Base-by-base conservation (phyloP, 2,888 invertebrate genomes). In the Chaetogeoica ovagalla region DNA sequence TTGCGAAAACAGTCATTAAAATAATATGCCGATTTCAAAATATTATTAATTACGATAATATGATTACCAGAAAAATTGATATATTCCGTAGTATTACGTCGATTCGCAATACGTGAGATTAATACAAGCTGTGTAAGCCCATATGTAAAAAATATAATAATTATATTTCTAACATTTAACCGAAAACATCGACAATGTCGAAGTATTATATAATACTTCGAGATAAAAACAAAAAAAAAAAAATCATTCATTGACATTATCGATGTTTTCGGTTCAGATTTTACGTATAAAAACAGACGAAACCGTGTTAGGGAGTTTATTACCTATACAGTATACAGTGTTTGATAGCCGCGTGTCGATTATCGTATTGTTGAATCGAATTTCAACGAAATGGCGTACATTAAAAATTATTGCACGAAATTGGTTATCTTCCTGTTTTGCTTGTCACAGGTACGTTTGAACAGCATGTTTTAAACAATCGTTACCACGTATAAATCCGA, bases 231-330 rank as follows among this genome's bases (percentile, higher is more conserved):
- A 48, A 74, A 71, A 79, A 63, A 48, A 79, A n/a, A 39, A 63
- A 63, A 21, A 30, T 13, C 59, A 21, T 30, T 30, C 62, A 69
- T 77, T 60, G n/a, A 39, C 39, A 30, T 4, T 71, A 79, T 79
- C 63, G 70, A 62, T 63, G 79, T 79, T 79, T 71, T 21, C 37
- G 62, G 79, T 79, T 15, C 79, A 79, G 71, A 79, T 71, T 79
- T 79, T 79, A 71, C 62, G 79, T 71, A 79, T 79, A 79, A 79
- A 79, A 71, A 71, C 79, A 71, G 63, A 79, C 71, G 39, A 71
- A 71, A 70, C 62, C 63, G 39, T 70, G 62, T 71, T 70, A 79
- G 62, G 30, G 39, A 71, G 71, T 57, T 79, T 65, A 79, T 79
- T 79, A 70, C 79, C 9, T 30, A 30, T 4, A n/a, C n/a, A n/a